phyloP scores from a whole-genome alignment of 2,797 vertebrate species.

The Alouatta caraya region DNA sequence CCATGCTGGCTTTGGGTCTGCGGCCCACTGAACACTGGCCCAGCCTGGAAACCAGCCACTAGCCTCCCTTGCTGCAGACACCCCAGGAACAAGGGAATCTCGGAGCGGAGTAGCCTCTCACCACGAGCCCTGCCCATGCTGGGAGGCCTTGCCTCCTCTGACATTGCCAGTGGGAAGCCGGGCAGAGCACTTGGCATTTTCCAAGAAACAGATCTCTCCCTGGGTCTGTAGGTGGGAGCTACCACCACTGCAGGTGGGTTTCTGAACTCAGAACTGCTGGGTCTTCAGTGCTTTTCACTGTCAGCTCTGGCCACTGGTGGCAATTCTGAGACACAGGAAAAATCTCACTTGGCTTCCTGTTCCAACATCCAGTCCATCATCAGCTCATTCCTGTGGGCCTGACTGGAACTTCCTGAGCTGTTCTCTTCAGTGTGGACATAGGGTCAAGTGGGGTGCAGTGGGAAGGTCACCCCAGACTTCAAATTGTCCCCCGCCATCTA shows the following conservation, averaged over 20 bases:
- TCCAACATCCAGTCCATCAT: too few relatives aligned
- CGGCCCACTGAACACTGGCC: accelerated
- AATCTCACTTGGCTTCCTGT: accelerated
- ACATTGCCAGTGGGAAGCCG: not conserved
- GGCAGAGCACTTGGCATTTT: not conserved
- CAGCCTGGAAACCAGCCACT: not conserved
- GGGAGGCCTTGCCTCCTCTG: not conserved
- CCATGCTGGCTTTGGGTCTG: not conserved
- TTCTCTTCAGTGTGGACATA: accelerated
- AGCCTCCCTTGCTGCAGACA: not conserved
- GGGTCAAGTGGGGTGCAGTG: not conserved
- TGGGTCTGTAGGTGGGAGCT: not conserved
- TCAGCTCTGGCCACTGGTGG: not conserved
- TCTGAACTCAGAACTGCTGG: not conserved
- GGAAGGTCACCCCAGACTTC: not conserved
- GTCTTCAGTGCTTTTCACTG: not conserved
- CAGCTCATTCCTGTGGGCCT: not conserved
- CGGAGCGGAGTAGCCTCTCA: not conserved
- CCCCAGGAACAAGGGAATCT: not conserved
- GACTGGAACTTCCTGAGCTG: not conserved
- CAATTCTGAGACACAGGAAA: not conserved
- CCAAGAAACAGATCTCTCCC: not conserved
- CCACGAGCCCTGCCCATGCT: accelerated
- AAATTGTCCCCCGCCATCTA: not conserved
- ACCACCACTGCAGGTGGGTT: not conserved